These are phyloP conservation scores for Drosophila obscura DNA, from an alignment of 1,140 invertebrate species.

Conservation along the genomic window DNA sequence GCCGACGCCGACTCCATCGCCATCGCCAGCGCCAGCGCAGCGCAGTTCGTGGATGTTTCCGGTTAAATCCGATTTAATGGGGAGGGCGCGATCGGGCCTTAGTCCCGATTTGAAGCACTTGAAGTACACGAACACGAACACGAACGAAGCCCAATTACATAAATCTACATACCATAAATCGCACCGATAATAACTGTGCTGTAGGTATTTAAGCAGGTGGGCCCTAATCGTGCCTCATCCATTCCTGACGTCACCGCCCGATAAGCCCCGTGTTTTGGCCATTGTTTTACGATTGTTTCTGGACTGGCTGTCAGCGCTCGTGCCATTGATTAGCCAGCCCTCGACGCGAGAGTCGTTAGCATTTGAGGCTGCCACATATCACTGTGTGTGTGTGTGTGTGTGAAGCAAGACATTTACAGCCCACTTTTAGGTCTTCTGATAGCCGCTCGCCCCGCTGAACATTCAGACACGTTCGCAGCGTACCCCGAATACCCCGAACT, in stretches of 20 bases:
- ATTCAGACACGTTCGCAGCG: slow-evolving; percentile 45
- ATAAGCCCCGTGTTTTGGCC: slow-evolving; percentile 22
- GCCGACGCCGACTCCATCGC: slow-evolving; percentile 15
- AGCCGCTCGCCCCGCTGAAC: slow-evolving; percentile 16
- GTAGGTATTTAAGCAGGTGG: slow-evolving; percentile 15
- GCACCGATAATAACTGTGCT: slow-evolving; percentile 5
- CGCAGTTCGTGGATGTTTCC: slow-evolving; percentile 42
- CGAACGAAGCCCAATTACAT: slow-evolving; percentile 32
- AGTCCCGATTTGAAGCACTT: slow-evolving; percentile 30
- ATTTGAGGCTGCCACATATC: slow-evolving; percentile 7
- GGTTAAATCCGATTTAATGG: slow-evolving; percentile 64
- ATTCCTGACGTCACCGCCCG: slow-evolving; percentile 60
- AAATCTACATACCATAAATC: slow-evolving; percentile 11
- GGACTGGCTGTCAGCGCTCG: slow-evolving; percentile 39
- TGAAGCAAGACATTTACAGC: slow-evolving; percentile 27
- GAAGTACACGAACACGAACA: slow-evolving; percentile 14
- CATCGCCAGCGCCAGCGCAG: neutral
- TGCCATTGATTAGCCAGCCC: slow-evolving; percentile 64
- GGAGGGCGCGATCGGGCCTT: slow-evolving; percentile 27
- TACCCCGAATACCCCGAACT: slow-evolving; percentile 5
- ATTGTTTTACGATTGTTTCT: slow-evolving; percentile 14
- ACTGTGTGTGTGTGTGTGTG: neutral
- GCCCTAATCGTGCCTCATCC: slow-evolving; percentile 8
- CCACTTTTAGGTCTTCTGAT: slow-evolving; percentile 35
- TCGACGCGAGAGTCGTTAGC: slow-evolving; percentile 7